phyloP scores from a whole-genome alignment of 1,140 invertebrate species.

The Idris sp. region DNA sequence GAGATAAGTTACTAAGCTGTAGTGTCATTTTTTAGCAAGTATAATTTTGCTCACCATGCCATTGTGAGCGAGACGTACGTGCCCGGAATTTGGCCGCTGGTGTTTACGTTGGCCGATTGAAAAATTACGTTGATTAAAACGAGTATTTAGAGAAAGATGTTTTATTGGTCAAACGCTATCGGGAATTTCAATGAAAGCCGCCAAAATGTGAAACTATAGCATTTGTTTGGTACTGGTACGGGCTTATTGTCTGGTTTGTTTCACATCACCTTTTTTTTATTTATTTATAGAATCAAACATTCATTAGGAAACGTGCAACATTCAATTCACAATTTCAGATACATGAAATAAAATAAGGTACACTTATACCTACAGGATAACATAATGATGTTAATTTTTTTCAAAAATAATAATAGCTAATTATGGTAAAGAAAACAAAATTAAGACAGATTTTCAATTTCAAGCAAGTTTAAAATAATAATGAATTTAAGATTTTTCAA shows the following conservation, averaged over 20 bases:
- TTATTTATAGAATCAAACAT: too few species aligned
- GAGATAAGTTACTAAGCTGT: slow-evolving; percentile 36
- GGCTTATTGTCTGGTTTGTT: slow-evolving; percentile 5
- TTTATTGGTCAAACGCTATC: slow-evolving; percentile 34
- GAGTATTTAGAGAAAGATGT: slow-evolving; percentile 44
- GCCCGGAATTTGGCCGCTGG: slow-evolving; percentile 10
- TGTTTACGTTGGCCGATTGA: slow-evolving; percentile 25
- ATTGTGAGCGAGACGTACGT: slow-evolving; percentile 38
- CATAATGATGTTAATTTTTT: too few species aligned
- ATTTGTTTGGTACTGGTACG: slow-evolving; percentile 13
- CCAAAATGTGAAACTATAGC: slow-evolving; percentile 13
- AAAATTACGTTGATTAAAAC: slow-evolving; percentile 51
- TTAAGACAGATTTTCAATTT: too few species aligned
- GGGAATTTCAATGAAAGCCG: slow-evolving; percentile 33
- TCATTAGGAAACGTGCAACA: too few species aligned
- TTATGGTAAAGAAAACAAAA: too few species aligned
- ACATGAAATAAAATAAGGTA: too few species aligned
- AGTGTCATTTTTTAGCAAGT: slow-evolving; percentile 39
- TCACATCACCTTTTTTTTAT: slow-evolving; percentile 2
- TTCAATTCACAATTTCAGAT: too few species aligned
- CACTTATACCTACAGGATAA: too few species aligned
- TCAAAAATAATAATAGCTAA: too few species aligned
- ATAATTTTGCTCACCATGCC: slow-evolving; percentile 29
- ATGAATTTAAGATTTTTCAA: too few species aligned
- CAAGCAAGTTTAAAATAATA: too few species aligned